Conservation (phyloP, 2,113 vertebrate genomes). For the Megalops atlanticus region DNA sequence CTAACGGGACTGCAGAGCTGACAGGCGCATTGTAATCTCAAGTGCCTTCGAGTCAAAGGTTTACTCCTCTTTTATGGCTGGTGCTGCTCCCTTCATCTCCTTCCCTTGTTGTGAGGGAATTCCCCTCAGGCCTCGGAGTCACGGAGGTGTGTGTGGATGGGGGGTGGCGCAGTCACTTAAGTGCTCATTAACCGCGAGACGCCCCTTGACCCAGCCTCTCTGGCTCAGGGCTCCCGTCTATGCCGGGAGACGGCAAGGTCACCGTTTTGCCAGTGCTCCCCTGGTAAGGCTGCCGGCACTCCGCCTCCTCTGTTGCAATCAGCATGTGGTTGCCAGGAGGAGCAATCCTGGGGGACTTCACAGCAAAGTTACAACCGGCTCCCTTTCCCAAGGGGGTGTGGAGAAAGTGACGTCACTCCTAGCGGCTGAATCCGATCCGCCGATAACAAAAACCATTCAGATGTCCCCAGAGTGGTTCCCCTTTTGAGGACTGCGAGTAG, state of each 20-base stretch:
- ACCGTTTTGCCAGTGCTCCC: neutral
- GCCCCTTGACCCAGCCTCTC: constrained; percentile 35
- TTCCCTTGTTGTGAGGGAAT: constrained; percentile 32
- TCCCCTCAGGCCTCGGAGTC: constrained; percentile 44
- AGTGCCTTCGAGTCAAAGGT: constrained; percentile 32
- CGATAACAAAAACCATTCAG: too few relatives aligned
- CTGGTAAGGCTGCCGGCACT: too few relatives aligned
- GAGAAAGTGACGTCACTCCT: too few relatives aligned
- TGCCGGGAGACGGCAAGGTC: neutral
- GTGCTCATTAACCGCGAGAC: constrained; percentile 51
- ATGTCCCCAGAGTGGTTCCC: too few relatives aligned
- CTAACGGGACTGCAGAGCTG: neutral
- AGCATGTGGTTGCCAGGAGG: too few relatives aligned
- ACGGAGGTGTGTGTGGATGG: neutral
- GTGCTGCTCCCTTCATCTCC: constrained; percentile 11
- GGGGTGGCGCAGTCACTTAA: constrained; percentile 40
- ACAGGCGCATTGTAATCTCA: neutral
- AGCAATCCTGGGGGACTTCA: too few relatives aligned
- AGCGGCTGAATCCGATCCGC: too few relatives aligned
- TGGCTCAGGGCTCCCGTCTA: neutral
- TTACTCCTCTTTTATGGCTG: constrained; percentile 31
- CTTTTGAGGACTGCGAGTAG: too few relatives aligned
- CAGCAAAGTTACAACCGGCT: too few relatives aligned
- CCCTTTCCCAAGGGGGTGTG: too few relatives aligned
- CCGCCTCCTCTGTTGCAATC: too few relatives aligned